phyloP scores from a whole-genome alignment of 2,888 invertebrate genomes.

The Megaustenia siamemsis region DNA sequence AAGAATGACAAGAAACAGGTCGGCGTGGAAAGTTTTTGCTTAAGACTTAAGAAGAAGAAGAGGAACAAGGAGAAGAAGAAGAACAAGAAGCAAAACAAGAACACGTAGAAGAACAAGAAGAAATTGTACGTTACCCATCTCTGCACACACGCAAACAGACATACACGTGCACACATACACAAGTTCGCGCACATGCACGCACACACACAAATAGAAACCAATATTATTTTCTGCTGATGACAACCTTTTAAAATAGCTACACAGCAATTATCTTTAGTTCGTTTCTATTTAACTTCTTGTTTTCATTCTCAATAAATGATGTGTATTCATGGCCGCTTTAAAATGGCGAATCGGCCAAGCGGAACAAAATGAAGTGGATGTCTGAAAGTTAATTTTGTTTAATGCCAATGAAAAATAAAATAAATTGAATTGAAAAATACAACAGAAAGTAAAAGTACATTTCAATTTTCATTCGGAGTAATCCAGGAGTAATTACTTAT shows the following conservation, averaged over 20 bases:
- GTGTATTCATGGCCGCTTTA: background rate
- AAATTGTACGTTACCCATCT: background rate
- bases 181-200: no score
- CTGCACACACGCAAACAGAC: background rate
- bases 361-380: no score
- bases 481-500: no score
- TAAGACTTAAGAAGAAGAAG: background rate
- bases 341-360: background rate
- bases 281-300: background rate
- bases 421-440: no score
- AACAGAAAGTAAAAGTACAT: no score
- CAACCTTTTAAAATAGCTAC: no score
- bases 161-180: slow-evolving; percentile 40
- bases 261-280: background rate
- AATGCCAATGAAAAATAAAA: no score
- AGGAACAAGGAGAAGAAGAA: background rate
- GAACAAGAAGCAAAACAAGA: background rate
- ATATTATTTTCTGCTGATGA: background rate
- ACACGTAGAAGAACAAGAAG: background rate
- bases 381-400: no score
- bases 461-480: no score
- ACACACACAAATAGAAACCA: no score
- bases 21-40: no score
- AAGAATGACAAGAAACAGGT: no score
- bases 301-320: background rate